Percentiles rank a stretch among this genome's conserved stretches.
Evolutionary conservation across 2,113 vertebrate genomes (phyloP).

Genomic region (Ictalurus punctatus): DNA sequence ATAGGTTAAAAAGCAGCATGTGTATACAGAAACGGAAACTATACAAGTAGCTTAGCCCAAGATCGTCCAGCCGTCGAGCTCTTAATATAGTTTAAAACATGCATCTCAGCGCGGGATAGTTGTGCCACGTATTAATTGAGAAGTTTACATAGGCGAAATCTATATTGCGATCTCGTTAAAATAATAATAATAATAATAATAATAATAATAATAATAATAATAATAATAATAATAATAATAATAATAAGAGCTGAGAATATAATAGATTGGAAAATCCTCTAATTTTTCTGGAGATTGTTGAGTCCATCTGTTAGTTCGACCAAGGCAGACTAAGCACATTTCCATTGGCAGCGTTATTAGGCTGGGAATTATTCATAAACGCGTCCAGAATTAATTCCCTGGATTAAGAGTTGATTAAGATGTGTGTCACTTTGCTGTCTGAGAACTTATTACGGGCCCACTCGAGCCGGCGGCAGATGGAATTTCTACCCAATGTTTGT

Average conservation of each 20-base stretch:
- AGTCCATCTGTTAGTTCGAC: slow-evolving; percentile 72
- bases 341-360: slow-evolving; percentile 74
- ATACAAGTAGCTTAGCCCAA: background rate
- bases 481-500: slow-evolving; percentile 90
- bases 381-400: slow-evolving; percentile 88
- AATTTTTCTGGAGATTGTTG: slow-evolving; percentile 61
- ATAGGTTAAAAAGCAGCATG: background rate
- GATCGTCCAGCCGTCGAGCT: background rate
- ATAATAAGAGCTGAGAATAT: slow-evolving; percentile 62
- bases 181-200: too few species aligned
- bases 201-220: too few species aligned
- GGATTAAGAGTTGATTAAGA: slow-evolving; percentile 98
- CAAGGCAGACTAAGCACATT: slow-evolving; percentile 72
- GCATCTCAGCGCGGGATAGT: slow-evolving; percentile 10
- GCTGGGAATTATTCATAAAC: slow-evolving; percentile 90
- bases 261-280: slow-evolving; percentile 59
- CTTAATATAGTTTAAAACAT: background rate
- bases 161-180: slow-evolving; percentile 60
- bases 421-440: slow-evolving; percentile 96
- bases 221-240: too few species aligned
- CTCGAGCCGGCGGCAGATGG: slow-evolving; percentile 87
- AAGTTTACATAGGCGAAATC: slow-evolving; percentile 57
- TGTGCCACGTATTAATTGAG: slow-evolving; percentile 47
- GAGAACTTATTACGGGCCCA: slow-evolving; percentile 92
- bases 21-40: background rate